Evolutionary conservation across 2,113 vertebrate species (phyloP).

Genomic region (Muntiacus muntjak): DNA sequence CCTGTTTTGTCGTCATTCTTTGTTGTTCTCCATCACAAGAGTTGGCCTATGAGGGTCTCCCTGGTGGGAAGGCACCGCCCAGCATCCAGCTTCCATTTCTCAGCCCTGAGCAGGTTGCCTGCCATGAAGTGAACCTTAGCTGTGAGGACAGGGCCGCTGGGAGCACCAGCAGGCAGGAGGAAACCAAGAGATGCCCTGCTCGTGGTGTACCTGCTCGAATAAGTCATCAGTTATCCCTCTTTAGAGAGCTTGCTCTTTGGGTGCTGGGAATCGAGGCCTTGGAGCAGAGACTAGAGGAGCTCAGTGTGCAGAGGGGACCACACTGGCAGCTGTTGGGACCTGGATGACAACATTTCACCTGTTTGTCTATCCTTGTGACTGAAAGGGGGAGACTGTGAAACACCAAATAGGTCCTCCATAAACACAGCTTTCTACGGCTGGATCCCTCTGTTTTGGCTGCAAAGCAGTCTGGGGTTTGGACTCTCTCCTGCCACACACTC

Average conservation of each 20-base stretch:
- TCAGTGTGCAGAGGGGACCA: background rate
- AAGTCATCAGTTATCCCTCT: background rate
- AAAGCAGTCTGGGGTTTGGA: background rate
- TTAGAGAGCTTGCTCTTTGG: background rate
- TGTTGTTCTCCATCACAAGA: rapidly evolving
- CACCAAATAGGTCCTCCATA: rapidly evolving
- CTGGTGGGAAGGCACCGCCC: background rate
- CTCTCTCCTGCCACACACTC: background rate
- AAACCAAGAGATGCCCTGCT: rapidly evolving
- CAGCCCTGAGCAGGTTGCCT: background rate
- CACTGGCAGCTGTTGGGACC: too few species aligned
- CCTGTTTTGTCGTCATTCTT: background rate
- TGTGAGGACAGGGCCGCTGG: rapidly evolving
- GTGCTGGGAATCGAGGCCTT: background rate
- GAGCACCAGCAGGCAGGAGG: too few species aligned
- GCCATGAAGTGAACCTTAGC: background rate
- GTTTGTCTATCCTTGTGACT: rapidly evolving
- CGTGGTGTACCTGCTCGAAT: too few species aligned
- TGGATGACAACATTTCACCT: background rate
- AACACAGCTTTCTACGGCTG: rapidly evolving
- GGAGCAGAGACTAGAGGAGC: background rate
- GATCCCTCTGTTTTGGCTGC: rapidly evolving
- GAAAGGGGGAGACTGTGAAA: background rate
- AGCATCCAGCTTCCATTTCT: background rate
- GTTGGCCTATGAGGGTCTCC: background rate